These are phyloP conservation scores for Hyles vespertilio DNA, from an alignment of 1,140 invertebrate species.

Conservation along the genomic window DNA sequence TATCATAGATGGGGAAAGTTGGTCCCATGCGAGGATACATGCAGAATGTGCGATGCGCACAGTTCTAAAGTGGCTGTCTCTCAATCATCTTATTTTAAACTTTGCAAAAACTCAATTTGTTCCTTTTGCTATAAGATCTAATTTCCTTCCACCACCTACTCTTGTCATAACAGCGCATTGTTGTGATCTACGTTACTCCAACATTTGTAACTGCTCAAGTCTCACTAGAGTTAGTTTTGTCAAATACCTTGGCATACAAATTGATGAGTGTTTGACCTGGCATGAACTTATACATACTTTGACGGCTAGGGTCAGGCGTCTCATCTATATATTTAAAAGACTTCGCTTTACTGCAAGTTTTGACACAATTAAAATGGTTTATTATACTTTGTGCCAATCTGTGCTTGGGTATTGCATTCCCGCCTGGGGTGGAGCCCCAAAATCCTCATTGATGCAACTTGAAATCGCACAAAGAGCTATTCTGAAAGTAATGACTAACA, in stretches of 20 bases:
- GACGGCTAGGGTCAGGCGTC: conserved; percentile 2
- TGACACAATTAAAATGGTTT: conserved; percentile 4
- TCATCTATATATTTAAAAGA: conserved; percentile 17
- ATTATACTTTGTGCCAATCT: conserved; percentile 10
- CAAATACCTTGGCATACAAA: conserved; percentile 15
- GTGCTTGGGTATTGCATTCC: conserved; percentile 14
- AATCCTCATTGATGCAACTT: conserved; percentile 4
- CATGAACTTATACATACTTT: conserved; percentile 7
- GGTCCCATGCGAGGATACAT: not conserved
- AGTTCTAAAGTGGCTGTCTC: conserved; percentile 8
- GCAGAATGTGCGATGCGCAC: conserved; percentile 1
- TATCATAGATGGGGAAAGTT: conserved; percentile 8
- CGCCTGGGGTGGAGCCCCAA: conserved; percentile 11
- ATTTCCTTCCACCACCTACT: not conserved
- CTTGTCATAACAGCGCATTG: conserved; percentile 4
- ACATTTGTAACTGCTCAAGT: conserved; percentile 5
- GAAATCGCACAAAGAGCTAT: conserved; percentile 13
- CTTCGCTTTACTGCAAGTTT: conserved; percentile 9
- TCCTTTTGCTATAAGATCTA: conserved; percentile 3
- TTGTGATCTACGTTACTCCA: not conserved
- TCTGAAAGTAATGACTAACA: conserved; percentile 10
- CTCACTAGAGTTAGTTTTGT: not conserved
- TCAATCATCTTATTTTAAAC: conserved; percentile 10
- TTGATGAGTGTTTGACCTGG: conserved; percentile 11
- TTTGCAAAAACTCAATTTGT: conserved; percentile 14